phyloP scores from a whole-genome alignment of 1,140 invertebrate species.

The Eurosta solidaginis region DNA sequence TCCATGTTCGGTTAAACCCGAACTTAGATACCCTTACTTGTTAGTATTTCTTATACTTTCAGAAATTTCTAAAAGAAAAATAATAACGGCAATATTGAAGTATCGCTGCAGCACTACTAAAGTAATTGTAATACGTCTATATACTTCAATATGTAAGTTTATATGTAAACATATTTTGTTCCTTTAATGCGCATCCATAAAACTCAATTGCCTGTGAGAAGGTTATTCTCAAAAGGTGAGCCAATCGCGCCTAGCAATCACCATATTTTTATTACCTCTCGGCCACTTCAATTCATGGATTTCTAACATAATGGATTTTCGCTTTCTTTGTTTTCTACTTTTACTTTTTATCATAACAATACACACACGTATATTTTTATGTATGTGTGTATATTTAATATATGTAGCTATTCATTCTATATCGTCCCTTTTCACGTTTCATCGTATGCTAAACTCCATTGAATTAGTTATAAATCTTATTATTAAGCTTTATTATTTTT shows the following conservation, averaged over 20 bases:
- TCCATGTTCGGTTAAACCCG: no score
- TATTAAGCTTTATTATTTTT: conserved; percentile 42
- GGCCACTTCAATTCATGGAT: neutral
- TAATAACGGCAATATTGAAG: no score
- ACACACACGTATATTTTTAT: no score
- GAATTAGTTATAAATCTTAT: conserved; percentile 42
- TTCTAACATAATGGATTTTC: neutral
- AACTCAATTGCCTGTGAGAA: neutral
- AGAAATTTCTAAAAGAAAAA: no score
- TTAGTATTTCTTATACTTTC: no score
- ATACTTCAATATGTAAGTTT: neutral
- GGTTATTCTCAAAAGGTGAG: neutral
- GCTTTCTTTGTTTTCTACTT: neutral
- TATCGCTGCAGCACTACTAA: neutral
- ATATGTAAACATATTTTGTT: neutral
- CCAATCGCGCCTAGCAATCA: neutral
- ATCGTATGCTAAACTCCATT: neutral
- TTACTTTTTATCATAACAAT: no score
- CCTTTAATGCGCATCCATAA: neutral
- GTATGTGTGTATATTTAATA: no score
- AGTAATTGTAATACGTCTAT: neutral
- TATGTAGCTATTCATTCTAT: no score
- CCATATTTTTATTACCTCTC: neutral
- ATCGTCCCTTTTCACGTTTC: neutral
- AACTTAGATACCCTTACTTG: no score